Evolutionary conservation across 2,797 vertebrate genomes (phyloP).

Genomic region (Cossypha polioptera): DNA sequence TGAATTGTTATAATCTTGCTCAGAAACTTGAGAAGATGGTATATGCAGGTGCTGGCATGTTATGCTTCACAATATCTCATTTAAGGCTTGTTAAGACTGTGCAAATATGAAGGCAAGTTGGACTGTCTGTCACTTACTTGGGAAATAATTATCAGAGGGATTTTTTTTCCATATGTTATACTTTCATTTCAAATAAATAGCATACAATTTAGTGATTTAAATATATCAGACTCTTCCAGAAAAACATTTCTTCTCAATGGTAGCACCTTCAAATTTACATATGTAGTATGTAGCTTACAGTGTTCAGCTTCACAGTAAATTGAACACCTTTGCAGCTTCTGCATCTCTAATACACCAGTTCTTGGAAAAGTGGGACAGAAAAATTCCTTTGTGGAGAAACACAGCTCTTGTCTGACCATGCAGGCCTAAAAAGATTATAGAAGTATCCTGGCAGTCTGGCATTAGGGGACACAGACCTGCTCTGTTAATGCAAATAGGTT

Average conservation of each 20-base stretch:
- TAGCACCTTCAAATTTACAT: background rate
- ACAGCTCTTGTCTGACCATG: background rate
- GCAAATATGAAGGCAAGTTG: background rate
- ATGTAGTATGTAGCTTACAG: fast-evolving
- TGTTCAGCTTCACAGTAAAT: background rate
- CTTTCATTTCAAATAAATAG: background rate
- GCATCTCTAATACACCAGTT: background rate
- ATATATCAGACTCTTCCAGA: background rate
- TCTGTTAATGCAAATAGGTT: background rate
- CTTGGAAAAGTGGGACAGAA: background rate
- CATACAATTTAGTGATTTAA: background rate
- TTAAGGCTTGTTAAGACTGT: background rate
- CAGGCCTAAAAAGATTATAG: background rate
- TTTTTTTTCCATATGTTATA: background rate
- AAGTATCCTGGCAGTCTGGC: background rate
- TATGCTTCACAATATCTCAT: background rate
- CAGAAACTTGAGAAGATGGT: background rate
- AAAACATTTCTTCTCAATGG: background rate
- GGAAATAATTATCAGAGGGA: background rate
- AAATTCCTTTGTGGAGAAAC: background rate
- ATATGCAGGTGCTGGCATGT: background rate
- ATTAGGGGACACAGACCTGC: background rate
- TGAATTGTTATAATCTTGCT: background rate
- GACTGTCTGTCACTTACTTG: background rate
- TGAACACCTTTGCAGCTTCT: background rate